These are phyloP conservation scores for Strigops habroptila DNA, from an alignment of 2,113 vertebrate genomes.

Conservation along the genomic window DNA sequence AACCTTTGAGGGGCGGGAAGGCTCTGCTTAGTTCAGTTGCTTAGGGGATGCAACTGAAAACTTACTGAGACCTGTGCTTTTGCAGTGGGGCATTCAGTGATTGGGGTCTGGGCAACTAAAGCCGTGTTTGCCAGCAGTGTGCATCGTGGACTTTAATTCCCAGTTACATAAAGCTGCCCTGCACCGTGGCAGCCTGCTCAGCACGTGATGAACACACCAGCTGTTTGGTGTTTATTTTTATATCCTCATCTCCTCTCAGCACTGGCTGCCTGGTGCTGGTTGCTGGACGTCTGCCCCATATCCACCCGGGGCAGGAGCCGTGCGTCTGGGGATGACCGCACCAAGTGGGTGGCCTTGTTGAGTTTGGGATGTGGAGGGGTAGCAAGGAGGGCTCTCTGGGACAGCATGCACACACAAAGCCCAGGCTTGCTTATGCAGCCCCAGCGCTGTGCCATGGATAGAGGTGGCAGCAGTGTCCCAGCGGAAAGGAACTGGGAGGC, in stretches of 20 bases:
- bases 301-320: not conserved
- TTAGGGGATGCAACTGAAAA: not conserved
- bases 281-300: fast-evolving
- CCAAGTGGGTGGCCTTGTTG: fast-evolving
- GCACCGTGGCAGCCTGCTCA: not conserved
- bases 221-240: slow-evolving; percentile 49
- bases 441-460: fast-evolving
- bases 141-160: not conserved
- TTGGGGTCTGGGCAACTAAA: not conserved
- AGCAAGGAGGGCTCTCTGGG: not conserved
- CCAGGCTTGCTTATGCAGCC: fast-evolving
- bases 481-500: not conserved
- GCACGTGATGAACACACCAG: not conserved
- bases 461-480: not conserved
- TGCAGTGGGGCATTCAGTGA: not conserved
- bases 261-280: fast-evolving
- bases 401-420: not conserved
- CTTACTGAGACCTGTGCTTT: not conserved
- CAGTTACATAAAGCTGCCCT: not conserved
- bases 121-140: fast-evolving
- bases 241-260: not conserved
- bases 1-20: not conserved
- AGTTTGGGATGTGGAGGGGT: no score
- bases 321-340: fast-evolving
- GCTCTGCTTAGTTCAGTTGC: not conserved